Conservation (phyloP, 35 echinoderm and acorn worm species). For the Eucidaris tribuloides region DNA sequence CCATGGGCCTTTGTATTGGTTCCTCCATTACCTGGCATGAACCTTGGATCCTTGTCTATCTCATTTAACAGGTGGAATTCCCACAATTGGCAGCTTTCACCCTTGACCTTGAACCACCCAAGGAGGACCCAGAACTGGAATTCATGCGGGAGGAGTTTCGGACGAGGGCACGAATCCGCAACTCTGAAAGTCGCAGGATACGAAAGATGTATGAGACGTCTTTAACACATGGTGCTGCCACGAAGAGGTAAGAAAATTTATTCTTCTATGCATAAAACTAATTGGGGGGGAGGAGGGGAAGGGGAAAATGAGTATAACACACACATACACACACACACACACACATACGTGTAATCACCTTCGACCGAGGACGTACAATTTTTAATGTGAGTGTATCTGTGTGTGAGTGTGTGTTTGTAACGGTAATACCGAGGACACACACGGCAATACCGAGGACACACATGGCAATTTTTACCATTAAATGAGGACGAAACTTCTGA, state of each 20-base stretch:
- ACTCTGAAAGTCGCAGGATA: slow-evolving; percentile 40
- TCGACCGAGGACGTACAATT: background rate
- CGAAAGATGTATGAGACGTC: slow-evolving; percentile 84
- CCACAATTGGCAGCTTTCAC: slow-evolving; percentile 64
- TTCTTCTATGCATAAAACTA: background rate
- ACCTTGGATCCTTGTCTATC: background rate
- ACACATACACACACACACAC: background rate
- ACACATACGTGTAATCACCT: background rate
- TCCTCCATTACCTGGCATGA: background rate
- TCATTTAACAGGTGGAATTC: slow-evolving; percentile 79
- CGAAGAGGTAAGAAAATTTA: slow-evolving; percentile 49
- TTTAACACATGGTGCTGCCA: slow-evolving; percentile 73
- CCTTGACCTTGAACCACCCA: slow-evolving; percentile 74
- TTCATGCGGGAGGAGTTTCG: slow-evolving; percentile 55
- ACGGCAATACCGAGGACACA: too few species aligned
- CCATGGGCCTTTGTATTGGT: background rate
- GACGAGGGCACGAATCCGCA: slow-evolving; percentile 36
- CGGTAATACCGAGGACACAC: too few species aligned
- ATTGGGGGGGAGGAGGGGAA: background rate
- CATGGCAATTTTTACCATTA: too few species aligned
- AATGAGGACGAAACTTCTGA: too few species aligned
- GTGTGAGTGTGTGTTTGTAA: background rate
- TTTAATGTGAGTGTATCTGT: background rate
- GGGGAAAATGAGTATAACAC: background rate
- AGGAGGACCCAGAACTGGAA: slow-evolving; percentile 73